A percentile compares a stretch with the other conserved stretches of the same genome.
Evolutionary conservation across 2,797 vertebrate species (phyloP).

Genomic region (Manis javanica): DNA sequence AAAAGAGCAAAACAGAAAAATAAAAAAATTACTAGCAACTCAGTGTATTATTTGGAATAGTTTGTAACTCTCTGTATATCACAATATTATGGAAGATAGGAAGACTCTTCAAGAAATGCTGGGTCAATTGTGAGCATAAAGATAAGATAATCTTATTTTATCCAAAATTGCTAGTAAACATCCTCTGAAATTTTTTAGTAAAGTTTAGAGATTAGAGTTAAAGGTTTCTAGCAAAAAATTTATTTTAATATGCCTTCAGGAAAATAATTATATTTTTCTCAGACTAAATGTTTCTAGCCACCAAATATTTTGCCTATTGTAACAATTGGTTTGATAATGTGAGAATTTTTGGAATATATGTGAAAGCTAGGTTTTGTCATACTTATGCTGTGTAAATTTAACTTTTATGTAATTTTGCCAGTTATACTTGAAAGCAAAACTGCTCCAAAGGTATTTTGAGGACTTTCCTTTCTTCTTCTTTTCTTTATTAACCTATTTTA

Average conservation of each 20-base stretch:
- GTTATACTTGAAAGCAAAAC: slow-evolving; percentile 11
- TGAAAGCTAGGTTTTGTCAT: background rate
- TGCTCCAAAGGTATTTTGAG: background rate
- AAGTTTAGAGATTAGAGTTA: background rate
- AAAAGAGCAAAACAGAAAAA: background rate
- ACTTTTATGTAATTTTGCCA: background rate
- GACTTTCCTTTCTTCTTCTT: background rate
- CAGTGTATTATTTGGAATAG: background rate
- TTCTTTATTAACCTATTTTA: slow-evolving; percentile 15
- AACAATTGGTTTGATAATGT: background rate
- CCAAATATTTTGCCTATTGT: background rate
- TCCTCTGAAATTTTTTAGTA: background rate
- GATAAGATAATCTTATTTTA: background rate
- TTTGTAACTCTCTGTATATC: background rate
- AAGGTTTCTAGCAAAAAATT: background rate
- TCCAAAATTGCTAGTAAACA: background rate
- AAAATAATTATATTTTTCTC: slow-evolving; percentile 19
- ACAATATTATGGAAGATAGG: background rate
- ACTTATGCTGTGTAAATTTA: background rate
- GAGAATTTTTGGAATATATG: background rate
- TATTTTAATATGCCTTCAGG: background rate
- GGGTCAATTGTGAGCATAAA: background rate
- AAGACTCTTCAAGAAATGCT: background rate
- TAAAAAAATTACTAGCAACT: background rate
- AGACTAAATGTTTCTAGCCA: background rate